Base-by-base conservation (phyloP, 2,888 invertebrate genomes). In the Phragmatobia fuliginosa region DNA sequence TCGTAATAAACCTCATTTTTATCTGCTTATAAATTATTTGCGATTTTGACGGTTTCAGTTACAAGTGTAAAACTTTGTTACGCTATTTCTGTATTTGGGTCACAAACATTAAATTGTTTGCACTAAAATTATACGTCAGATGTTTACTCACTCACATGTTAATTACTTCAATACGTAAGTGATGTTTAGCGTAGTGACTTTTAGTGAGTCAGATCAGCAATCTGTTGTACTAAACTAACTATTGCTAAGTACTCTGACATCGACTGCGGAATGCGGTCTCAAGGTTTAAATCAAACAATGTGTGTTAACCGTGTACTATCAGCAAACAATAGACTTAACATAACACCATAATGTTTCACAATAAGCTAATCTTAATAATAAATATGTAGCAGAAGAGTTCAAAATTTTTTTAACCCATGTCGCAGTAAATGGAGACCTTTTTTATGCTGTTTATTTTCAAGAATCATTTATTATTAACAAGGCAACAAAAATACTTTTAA, bases 231-330 rank as follows among this genome's bases (percentile, higher is more conserved):
- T 79, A 77, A 78, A 82, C 82, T 75, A 78, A 82, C 82, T 75
- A 79, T 78, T 84, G 85, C 85, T 89, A 89, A 91, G 88, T 92
- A 91, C 89, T 91, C 89, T 90, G 93, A 91, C 93, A 92, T 91
- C 89, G 90, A 85, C 86, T 84, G 77, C 83, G 91, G 94, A 93
- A 94, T 94, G 93, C 83, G 90, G 89, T 87, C 85, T 89, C 92
- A 88, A 90, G 88, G 89, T 83, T 89, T 84, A 85, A 81, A 85
- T 87, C 86, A 83, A 84, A 85, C 87, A 84, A 87, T 85, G 87
- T 86, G 79, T 83, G 81, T 83, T 79, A 79, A 78, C 74, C 78
- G 82, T 81, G 80, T 86, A 85, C 86, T 91, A 91, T 91, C 88
- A 86, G 87, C 86, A 88, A 89, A 91, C 87, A 88, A 87, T 88